These are phyloP conservation scores for Astur gentilis DNA, from an alignment of 2,113 vertebrate genomes.

Conservation along the genomic window DNA sequence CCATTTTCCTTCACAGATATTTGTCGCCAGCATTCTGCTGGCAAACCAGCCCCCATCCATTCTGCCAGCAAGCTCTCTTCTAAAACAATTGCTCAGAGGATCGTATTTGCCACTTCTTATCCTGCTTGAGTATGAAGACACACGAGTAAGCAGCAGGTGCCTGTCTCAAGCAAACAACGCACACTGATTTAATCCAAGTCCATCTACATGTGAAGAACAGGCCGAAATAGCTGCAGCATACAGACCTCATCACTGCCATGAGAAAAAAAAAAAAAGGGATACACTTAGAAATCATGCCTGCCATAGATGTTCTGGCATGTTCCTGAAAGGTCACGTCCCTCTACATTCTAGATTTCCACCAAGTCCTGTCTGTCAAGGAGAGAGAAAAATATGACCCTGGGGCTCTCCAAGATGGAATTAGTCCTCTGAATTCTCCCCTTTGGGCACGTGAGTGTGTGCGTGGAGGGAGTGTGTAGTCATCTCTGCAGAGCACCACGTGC, in stretches of 20 bases:
- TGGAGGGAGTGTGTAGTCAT: rapidly evolving
- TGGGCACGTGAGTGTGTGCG: rapidly evolving
- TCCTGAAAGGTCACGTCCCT: background rate
- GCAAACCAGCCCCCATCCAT: background rate
- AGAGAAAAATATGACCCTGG: background rate
- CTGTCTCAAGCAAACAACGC: background rate
- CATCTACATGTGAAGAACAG: background rate
- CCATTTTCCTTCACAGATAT: background rate
- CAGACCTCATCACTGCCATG: background rate
- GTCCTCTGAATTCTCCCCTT: background rate
- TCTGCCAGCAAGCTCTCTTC: background rate
- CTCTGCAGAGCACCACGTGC: background rate
- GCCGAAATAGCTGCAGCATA: background rate
- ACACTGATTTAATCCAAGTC: background rate
- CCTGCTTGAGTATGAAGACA: background rate
- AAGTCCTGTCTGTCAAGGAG: background rate
- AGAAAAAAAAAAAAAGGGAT: background rate
- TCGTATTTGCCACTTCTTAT: rapidly evolving
- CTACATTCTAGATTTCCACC: background rate
- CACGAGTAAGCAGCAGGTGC: constrained; percentile 1
- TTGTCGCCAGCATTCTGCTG: background rate
- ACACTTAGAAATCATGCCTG: background rate
- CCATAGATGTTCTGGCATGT: background rate
- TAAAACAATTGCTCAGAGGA: background rate
- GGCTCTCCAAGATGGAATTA: background rate